Base-by-base conservation (phyloP, 2,113 vertebrate species). In the Excalfactoria chinensis region DNA sequence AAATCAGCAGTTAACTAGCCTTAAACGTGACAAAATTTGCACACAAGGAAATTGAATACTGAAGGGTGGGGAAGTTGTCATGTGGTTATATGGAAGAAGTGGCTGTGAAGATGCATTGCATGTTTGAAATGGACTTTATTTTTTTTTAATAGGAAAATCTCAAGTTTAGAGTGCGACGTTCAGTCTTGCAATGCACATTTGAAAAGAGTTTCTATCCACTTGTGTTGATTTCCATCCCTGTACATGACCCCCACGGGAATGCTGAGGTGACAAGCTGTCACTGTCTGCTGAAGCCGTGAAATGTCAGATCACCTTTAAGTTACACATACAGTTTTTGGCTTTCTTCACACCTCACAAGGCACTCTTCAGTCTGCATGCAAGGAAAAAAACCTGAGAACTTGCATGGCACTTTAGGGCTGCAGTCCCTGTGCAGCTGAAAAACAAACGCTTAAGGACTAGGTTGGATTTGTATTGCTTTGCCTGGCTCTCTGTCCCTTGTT, bases 191-290 rank as follows among this genome's bases (percentile, higher is more conserved):
- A 3, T 49, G 55, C 5, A 34, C 3, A 7, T 87, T 83, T 49
- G 41, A 79, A 62, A 56, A 62, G 16, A 2, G 11, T 41, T 73
- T 46, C 43, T 8, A 0, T 80, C 86, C 30, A 43, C 3, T 25
- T 80, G 13, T 63, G 17, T 43, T 89, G 58, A 44, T 89, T 89
- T 72, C 43, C 13, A 25, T 78, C 35, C 88, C 26, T 11, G 5
- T 3, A 5, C 1, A 0, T 26, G 32, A 16, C 6, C 7, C 35
- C 6, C 14, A 7, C 0, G 0, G 15, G 25, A 80, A 55, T 35
- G 28, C 51, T 35, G 35, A 66, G 44, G 9, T 74, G 59, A 67
- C 34, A 71, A 78, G 68, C 28, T 59, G 48, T 32, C n/a, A 6
- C 22, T 81, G 53, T 32, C 20, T 56, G 80, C 53, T 56, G 51